phyloP scores from a whole-genome alignment of 2,888 invertebrate genomes.

The Listrodromus nycthemerus region DNA sequence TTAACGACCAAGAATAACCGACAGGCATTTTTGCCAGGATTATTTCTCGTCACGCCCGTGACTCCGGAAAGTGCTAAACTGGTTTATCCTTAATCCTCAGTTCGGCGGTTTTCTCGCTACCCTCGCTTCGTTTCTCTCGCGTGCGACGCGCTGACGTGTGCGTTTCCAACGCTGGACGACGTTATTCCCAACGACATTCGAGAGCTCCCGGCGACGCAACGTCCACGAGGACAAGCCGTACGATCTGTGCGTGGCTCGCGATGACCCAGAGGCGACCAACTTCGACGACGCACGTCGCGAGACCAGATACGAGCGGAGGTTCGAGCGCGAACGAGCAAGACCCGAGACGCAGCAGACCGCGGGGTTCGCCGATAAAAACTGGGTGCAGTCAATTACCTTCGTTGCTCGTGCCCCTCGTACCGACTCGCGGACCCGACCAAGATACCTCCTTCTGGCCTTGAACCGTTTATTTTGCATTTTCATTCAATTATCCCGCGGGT shows the following conservation, averaged over 20 bases:
- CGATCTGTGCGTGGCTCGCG: not conserved
- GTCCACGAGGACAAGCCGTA: not conserved
- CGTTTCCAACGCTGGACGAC: constrained; percentile 7
- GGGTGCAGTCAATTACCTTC: constrained; percentile 53
- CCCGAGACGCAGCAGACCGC: constrained; percentile 1
- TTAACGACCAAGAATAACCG: constrained; percentile 37
- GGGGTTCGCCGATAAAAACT: constrained; percentile 41
- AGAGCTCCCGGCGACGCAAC: not conserved
- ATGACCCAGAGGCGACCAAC: not conserved
- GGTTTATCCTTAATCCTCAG: constrained; percentile 53
- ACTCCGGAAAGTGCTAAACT: constrained; percentile 52
- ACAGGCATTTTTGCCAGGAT: constrained; percentile 42
- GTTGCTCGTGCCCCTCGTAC: constrained; percentile 6
- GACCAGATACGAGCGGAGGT: not conserved
- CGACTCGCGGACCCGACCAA: not conserved
- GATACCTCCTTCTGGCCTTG: constrained; percentile 7
- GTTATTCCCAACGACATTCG: not conserved
- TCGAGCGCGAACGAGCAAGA: constrained; percentile 15
- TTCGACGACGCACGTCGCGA: not conserved
- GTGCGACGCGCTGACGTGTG: not conserved
- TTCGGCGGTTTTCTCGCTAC: constrained; percentile 28
- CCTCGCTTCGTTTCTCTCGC: not conserved
- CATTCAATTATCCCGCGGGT: constrained; percentile 14
- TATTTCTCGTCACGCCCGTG: constrained; percentile 51
- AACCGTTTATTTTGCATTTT: constrained; percentile 17